Conservation (phyloP, 2,797 vertebrate species). For the Amniataba percoides region DNA sequence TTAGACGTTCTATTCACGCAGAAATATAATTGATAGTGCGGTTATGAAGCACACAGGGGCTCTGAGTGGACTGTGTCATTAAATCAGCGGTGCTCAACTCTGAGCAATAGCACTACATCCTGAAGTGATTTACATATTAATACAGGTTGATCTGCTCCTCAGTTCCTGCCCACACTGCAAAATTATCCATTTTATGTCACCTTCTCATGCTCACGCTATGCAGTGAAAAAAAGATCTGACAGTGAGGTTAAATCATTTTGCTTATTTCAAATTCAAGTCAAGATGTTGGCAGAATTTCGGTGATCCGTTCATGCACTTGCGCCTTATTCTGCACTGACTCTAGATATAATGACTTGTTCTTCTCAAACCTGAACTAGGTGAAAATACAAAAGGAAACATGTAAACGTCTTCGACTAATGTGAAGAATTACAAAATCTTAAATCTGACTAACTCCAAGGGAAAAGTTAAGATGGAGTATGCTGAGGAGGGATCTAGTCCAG, state of each 20-base stretch:
- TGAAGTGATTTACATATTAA: constrained; percentile 62
- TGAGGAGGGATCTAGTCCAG: not conserved
- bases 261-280: constrained; percentile 23
- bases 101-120: constrained; percentile 42
- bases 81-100: constrained; percentile 43
- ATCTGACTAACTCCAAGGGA: not conserved
- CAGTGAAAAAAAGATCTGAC: constrained; percentile 10
- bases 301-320: not conserved
- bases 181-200: constrained; percentile 16
- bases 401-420: not conserved
- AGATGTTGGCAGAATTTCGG: not conserved
- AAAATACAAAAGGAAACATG: not conserved
- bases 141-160: constrained; percentile 47
- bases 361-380: not conserved
- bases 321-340: not conserved
- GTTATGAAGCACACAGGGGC: constrained; percentile 30
- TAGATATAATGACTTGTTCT: constrained; percentile 8
- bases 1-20: constrained; percentile 43
- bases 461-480: not conserved
- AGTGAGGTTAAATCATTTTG: constrained; percentile 18
- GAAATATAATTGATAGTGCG: constrained; percentile 45
- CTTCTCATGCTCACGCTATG: constrained; percentile 23
- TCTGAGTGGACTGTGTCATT: constrained; percentile 47
- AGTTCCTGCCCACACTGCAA: constrained; percentile 29
- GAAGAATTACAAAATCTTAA: not conserved